Base-by-base conservation (phyloP, 2,797 vertebrate genomes). In the Lepilemur ruficaudatus region DNA sequence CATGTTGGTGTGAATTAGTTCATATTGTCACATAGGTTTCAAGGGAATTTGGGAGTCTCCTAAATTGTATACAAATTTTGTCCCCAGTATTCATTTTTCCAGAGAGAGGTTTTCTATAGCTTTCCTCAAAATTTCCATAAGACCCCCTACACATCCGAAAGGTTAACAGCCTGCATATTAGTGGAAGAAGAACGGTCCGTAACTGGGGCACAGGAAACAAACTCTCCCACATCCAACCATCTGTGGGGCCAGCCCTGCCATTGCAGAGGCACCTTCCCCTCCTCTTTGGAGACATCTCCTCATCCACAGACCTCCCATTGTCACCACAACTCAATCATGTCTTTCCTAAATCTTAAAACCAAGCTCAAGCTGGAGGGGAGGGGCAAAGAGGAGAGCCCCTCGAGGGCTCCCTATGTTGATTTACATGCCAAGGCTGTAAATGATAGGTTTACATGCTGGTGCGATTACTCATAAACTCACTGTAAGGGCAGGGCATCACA, bases 381-480 rank as follows among this genome's bases (percentile, higher is more conserved):
- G 18, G 13, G 96, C 12, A 93, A 92, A 1, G 70, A 97, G 94
- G 93, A 95, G 96, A 98, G 97, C 97, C 95, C 95, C 97, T 98
- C 96, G 97, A 95, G 55, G 55, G 55, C 55, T 57, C 69, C 61
- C 50, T 17, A 52, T 89, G 97, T 17, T 97, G 98, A 94, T 97
- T 98, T 98, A 95, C 92, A 97, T 23, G 97, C 85, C 8, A 0
- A 96, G 96, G 94, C 95, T 79, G 97, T 97, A 98, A 98, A 98
- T 97, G 96, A 98, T 93, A 97, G 96, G 97, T 97, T 98, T 96
- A 94, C 32, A 12, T 88, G 96, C 97, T 96, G 97, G 76, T 97
- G 96, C 97, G 98, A 98, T 98, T 95, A 98, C 95, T 97, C 97
- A 96, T 97, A 97, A 98, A 96, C 96, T 93, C 95, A 84, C 94